Evolutionary conservation across 2,888 invertebrate species (phyloP).

Genomic region (Horisme vitalbata): DNA sequence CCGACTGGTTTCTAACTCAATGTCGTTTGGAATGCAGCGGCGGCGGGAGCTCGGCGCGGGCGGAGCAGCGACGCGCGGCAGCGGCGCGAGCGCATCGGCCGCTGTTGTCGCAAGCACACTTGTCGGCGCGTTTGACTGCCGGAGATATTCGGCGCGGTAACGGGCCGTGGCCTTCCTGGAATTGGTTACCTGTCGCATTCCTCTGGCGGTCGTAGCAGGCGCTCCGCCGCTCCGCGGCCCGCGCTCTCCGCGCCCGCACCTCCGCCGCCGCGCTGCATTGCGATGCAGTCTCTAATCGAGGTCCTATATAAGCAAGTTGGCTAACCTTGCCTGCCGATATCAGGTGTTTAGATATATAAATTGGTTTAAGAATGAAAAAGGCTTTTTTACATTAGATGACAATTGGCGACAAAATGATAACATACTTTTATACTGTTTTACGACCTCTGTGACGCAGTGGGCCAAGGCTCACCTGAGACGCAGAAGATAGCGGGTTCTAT

Average conservation of each 20-base stretch:
- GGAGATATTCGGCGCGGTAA: conserved; percentile 82
- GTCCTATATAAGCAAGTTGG: too few relatives aligned
- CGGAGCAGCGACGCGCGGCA: too few relatives aligned
- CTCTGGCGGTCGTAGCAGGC: conserved; percentile 65
- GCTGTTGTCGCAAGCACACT: conserved; percentile 81
- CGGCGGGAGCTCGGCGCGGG: conserved; percentile 40
- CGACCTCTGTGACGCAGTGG: too few relatives aligned
- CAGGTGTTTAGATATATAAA: too few relatives aligned
- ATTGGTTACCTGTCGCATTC: conserved; percentile 83
- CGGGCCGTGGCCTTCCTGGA: conserved; percentile 82
- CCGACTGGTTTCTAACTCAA: conserved; percentile 79
- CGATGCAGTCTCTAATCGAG: conserved; percentile 57
- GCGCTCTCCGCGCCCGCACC: conserved; percentile 22
- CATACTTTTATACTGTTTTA: too few relatives aligned
- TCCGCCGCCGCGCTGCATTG: conserved; percentile 39
- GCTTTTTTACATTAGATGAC: too few relatives aligned
- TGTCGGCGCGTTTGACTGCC: conserved; percentile 81
- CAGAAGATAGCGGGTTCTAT: too few relatives aligned
- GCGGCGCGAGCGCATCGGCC: conserved; percentile 61
- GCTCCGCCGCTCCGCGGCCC: conserved; percentile 41
- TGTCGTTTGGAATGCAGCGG: conserved; percentile 77
- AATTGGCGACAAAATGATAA: too few relatives aligned
- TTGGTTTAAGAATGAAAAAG: too few relatives aligned
- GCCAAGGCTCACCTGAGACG: too few relatives aligned
- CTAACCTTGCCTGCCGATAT: too few relatives aligned